Conservation (phyloP, 2,797 vertebrate species). For the Artibeus lituratus region DNA sequence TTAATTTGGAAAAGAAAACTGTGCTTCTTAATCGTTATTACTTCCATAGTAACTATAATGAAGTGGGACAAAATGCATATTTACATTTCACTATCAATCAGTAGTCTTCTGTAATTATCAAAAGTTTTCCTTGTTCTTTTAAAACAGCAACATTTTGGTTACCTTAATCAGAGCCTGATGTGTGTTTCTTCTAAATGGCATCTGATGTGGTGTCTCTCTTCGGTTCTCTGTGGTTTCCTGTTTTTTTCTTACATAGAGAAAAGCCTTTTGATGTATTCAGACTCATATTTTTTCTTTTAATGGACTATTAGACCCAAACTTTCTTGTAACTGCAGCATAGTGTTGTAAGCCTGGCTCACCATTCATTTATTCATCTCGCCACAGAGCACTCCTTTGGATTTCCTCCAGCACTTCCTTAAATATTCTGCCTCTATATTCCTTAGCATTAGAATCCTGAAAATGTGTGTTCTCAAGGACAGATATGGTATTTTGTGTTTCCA, state of each 20-base stretch:
- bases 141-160: constrained; percentile 65
- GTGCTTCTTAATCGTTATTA: neutral
- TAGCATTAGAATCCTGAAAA: neutral
- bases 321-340: neutral
- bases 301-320: constrained; percentile 54
- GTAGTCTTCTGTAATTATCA: constrained; percentile 27
- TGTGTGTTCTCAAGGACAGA: neutral
- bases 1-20: constrained; percentile 26
- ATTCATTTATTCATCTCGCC: neutral
- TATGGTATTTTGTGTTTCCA: neutral
- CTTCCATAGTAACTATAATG: neutral
- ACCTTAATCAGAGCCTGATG: constrained; percentile 77
- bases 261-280: constrained; percentile 74
- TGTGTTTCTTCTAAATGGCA: constrained; percentile 78
- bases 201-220: constrained; percentile 82
- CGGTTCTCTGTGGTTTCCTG: constrained; percentile 85
- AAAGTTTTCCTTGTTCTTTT: constrained; percentile 60
- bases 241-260: constrained; percentile 80
- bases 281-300: constrained; percentile 56
- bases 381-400: neutral
- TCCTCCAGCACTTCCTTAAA: neutral
- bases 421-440: neutral
- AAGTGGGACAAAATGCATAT: neutral
- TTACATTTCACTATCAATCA: neutral
- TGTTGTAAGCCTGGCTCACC: neutral